Base-by-base conservation (phyloP, 2,113 vertebrate species). In the Hippocampus barbouri region DNA sequence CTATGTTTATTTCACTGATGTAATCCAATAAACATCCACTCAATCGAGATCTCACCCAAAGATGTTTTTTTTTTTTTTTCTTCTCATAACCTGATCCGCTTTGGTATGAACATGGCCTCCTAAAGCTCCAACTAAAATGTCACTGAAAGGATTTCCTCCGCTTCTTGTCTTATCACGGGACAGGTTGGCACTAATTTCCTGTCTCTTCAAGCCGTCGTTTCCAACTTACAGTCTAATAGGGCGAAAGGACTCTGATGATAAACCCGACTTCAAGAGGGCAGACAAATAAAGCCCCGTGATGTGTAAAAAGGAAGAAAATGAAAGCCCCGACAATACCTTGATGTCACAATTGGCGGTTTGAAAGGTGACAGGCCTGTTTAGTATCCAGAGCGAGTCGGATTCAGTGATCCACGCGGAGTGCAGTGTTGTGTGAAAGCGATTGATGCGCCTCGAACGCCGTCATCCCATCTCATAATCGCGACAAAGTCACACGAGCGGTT, bases 291-390 rank as follows among this genome's bases (percentile, higher is more conserved):
- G 18, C 47, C 27, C 59, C 15, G 27, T 3, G 27, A 61, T 34
- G 23, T 21, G 61, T 49, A 23, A 41, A 30, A 62, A 79, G 20
- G 43, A 66, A 66, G 61, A 73, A 68, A 71, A 66, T 70, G 21
- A 63, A 15, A 64, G n/a, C 47, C n/a, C 66, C 65, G 67, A 53
- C 56, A 25, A 10, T 63, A 59, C 38, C 70, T 65, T 56, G 54
- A 62, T 75, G 41, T 38, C 11, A 40, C 20, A 74, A 67, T 70
- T 54, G 14, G 27, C 23, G 27, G 27, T n/a, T 68, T 53, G 66
- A 68, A 54, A 51, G 30, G 49, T 30, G 53, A 69, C 41, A 23
- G 41, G 34, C 21, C 49, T 25, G 21, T 66, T 66, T 62, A 43
- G 57, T 18, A 49, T 49, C 34, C 60, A 40, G 59, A 40, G 59